These are phyloP conservation scores for Drosophila pegasa DNA, from an alignment of 2,888 invertebrate genomes.

Conservation along the genomic window DNA sequence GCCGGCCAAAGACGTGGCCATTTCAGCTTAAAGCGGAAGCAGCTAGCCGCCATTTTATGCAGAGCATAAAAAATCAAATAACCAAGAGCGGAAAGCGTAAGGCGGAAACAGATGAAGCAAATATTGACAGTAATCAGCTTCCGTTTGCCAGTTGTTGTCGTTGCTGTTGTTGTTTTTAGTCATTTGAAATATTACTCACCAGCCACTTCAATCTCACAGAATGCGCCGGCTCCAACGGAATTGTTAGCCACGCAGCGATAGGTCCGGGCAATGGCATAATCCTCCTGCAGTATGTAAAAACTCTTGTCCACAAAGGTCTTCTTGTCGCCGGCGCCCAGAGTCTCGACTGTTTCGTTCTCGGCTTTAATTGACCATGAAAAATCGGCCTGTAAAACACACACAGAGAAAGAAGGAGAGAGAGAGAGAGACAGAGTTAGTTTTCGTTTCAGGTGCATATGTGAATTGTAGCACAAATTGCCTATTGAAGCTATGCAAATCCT, in stretches of 20 bases:
- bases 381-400: constrained; percentile 85
- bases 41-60: constrained; percentile 49
- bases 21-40: constrained; percentile 62
- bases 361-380: constrained; percentile 94
- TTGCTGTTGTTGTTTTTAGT: constrained; percentile 12
- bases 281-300: constrained; percentile 88
- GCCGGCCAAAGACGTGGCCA: constrained; percentile 38
- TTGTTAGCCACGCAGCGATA: constrained; percentile 95
- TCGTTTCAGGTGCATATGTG: constrained; percentile 5
- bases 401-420: constrained; percentile 1
- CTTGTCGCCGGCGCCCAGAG: constrained; percentile 85
- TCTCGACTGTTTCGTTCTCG: constrained; percentile 91
- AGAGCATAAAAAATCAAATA: constrained; percentile 31
- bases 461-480: constrained; percentile 1
- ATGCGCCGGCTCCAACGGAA: constrained; percentile 89
- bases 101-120: constrained; percentile 74
- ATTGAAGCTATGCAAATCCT: constrained; percentile 10
- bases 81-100: constrained; percentile 30
- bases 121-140: constrained; percentile 82
- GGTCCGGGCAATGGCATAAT: constrained; percentile 88
- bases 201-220: constrained; percentile 89
- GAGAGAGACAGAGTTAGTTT: constrained; percentile 10
- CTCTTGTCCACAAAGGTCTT: constrained; percentile 82
- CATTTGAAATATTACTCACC: constrained; percentile 85
- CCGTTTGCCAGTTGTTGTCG: constrained; percentile 44